These are phyloP conservation scores for Calliphora vicina DNA, from an alignment of 1,140 invertebrate species.

Conservation along the genomic window DNA sequence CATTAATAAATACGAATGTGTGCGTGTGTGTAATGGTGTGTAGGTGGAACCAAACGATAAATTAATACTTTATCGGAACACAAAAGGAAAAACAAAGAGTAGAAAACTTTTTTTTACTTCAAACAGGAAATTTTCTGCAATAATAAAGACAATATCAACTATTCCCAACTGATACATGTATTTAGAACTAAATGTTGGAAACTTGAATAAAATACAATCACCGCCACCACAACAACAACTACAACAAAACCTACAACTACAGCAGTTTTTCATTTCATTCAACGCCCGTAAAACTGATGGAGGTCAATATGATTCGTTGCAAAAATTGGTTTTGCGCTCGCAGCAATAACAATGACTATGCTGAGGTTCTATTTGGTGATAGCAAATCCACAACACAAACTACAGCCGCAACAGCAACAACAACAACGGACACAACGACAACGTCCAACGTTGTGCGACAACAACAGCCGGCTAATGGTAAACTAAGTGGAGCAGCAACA, in stretches of 20 bases:
- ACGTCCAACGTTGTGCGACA: not conserved
- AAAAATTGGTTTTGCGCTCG: slow-evolving; percentile 68
- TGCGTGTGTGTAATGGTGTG: not conserved
- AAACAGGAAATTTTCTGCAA: not conserved
- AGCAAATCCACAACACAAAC: not conserved
- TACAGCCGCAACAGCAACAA: not conserved
- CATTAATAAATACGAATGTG: not conserved
- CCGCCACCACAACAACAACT: not conserved
- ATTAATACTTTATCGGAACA: not conserved
- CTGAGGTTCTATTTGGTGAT: slow-evolving; percentile 45
- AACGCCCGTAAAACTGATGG: not conserved
- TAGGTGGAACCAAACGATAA: not conserved
- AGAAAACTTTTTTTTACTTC: not conserved
- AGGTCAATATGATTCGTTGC: slow-evolving; percentile 63
- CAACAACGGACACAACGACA: slow-evolving; percentile 27
- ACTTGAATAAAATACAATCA: not conserved
- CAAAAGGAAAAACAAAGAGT: not conserved
- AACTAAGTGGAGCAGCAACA: slow-evolving; percentile 6
- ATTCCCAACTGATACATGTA: not conserved
- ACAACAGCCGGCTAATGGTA: not conserved
- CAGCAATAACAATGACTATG: slow-evolving; percentile 62
- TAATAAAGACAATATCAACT: not conserved
- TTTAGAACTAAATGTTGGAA: not conserved
- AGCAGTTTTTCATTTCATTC: not conserved
- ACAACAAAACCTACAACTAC: not conserved